Conservation (phyloP, 1,140 invertebrate genomes). For the Heliconius congener region DNA sequence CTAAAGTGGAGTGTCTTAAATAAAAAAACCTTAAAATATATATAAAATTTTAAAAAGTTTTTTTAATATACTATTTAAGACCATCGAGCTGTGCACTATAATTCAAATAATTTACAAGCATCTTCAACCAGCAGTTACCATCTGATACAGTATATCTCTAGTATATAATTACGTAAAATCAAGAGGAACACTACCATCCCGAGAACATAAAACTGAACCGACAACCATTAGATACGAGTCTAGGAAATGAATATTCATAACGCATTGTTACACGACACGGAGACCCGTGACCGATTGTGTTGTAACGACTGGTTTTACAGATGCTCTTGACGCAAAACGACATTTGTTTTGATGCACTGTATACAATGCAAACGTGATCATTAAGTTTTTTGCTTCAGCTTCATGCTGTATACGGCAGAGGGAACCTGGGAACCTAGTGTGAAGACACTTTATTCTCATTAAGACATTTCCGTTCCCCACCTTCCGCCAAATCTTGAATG, state of each 20-base stretch:
- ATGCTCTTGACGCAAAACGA: neutral
- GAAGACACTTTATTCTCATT: no score
- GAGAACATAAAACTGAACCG: neutral
- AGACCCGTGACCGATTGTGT: conserved; percentile 37
- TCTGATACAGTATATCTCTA: neutral
- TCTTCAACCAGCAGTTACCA: neutral
- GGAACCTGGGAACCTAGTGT: no score
- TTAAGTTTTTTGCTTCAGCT: neutral
- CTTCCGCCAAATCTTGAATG: no score
- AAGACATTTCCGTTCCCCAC: no score
- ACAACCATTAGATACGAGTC: conserved; percentile 11
- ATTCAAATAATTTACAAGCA: neutral
- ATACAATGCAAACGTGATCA: neutral
- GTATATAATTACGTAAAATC: neutral
- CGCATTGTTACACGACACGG: conserved; percentile 40
- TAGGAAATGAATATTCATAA: conserved; percentile 46
- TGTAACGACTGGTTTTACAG: conserved; percentile 8
- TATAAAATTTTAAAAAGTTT: neutral
- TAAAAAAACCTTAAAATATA: no score
- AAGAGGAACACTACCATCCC: neutral
- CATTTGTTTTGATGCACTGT: neutral
- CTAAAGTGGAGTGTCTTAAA: no score
- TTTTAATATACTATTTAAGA: neutral
- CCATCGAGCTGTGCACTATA: neutral
- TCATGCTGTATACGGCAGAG: no score